These are phyloP conservation scores for Rhopalosiphum padi DNA, from an alignment of 1,140 invertebrate genomes.

Conservation along the genomic window DNA sequence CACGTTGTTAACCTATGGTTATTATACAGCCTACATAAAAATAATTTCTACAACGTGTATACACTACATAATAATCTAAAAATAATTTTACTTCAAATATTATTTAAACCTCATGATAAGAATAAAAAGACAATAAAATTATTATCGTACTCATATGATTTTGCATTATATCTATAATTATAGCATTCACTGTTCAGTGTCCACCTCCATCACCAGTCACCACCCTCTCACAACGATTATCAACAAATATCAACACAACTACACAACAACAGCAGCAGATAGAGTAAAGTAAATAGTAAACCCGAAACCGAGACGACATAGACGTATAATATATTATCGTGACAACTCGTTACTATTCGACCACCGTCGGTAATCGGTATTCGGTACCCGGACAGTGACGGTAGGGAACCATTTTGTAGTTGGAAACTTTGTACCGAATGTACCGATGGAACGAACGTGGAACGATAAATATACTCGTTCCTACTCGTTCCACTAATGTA, in stretches of 20 bases:
- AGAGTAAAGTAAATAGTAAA: too few relatives aligned
- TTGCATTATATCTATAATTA: not conserved
- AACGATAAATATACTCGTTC: too few relatives aligned
- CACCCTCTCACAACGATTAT: too few relatives aligned
- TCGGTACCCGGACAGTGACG: not conserved
- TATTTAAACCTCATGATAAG: too few relatives aligned
- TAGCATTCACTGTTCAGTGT: not conserved
- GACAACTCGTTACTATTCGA: not conserved
- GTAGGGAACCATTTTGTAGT: too few relatives aligned
- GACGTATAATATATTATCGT: not conserved
- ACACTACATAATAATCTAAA: not conserved
- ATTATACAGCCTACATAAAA: too few relatives aligned
- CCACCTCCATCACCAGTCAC: too few relatives aligned
- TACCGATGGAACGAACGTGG: too few relatives aligned
- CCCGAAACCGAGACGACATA: not conserved
- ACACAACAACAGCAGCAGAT: too few relatives aligned
- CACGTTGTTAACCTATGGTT: not conserved
- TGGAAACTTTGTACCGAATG: too few relatives aligned
- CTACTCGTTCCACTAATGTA: too few relatives aligned
- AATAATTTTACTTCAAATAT: not conserved
- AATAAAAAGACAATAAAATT: not conserved
- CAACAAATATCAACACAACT: too few relatives aligned
- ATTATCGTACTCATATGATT: not conserved
- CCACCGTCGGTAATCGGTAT: not conserved
- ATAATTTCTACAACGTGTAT: not conserved